Conservation (phyloP, 2,888 invertebrate genomes). For the Xestoiulus laeticollis region DNA sequence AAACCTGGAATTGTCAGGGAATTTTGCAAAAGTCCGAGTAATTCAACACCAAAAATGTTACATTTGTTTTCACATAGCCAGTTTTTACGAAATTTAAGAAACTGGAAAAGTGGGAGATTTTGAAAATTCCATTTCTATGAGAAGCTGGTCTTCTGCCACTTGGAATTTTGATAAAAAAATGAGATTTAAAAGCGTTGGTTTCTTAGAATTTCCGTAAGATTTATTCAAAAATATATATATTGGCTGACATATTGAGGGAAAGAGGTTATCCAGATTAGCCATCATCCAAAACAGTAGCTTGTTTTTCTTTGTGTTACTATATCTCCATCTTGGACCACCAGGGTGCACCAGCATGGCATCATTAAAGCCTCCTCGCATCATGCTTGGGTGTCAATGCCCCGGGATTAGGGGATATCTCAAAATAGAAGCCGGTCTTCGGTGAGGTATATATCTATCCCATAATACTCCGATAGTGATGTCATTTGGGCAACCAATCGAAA, state of each 20-base stretch:
- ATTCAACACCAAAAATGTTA: too few relatives aligned
- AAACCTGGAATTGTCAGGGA: too few relatives aligned
- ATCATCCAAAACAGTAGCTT: neutral
- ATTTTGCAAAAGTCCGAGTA: too few relatives aligned
- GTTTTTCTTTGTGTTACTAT: conserved; percentile 2
- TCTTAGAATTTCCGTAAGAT: neutral
- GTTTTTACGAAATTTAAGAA: too few relatives aligned
- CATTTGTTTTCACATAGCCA: too few relatives aligned
- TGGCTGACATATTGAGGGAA: neutral
- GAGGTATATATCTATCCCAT: neutral
- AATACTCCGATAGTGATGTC: neutral
- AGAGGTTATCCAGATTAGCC: neutral
- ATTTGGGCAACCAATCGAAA: neutral
- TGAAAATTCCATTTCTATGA: too few relatives aligned
- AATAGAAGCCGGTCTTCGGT: neutral
- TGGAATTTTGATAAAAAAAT: neutral
- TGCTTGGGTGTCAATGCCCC: neutral
- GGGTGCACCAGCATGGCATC: neutral
- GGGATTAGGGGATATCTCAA: neutral
- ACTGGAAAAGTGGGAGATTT: too few relatives aligned
- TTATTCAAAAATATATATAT: neutral
- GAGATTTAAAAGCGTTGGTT: neutral
- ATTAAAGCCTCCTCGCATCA: neutral
- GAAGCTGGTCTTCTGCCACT: too few relatives aligned
- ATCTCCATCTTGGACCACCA: conserved; percentile 32